These are phyloP conservation scores for Odontomyia ornata DNA, from an alignment of 2,888 invertebrate genomes.

Conservation along the genomic window DNA sequence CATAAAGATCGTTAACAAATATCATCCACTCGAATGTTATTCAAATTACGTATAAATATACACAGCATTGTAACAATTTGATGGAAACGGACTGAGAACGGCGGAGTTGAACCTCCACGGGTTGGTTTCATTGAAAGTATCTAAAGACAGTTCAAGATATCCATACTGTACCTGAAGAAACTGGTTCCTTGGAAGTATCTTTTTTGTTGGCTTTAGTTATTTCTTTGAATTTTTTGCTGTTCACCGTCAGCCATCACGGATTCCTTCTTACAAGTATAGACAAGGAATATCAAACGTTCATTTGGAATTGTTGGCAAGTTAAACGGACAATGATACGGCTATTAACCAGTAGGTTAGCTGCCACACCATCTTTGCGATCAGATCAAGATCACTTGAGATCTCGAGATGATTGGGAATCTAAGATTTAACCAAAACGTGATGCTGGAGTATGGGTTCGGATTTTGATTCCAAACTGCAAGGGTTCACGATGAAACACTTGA, in stretches of 20 bases:
- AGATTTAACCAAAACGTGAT: not conserved
- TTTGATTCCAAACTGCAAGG: not conserved
- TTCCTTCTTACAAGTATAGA: no score
- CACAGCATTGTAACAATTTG: conserved; percentile 7
- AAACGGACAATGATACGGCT: conserved; percentile 36
- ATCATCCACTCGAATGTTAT: conserved; percentile 22
- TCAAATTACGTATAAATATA: conserved; percentile 7
- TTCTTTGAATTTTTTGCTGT: no score
- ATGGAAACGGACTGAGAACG: not conserved
- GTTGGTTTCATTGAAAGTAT: not conserved
- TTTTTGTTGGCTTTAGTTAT: not conserved
- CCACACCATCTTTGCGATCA: conserved; percentile 13
- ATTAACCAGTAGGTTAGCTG: conserved; percentile 32
- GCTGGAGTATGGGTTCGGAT: not conserved
- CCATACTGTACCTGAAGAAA: not conserved
- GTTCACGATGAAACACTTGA: not conserved
- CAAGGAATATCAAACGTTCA: no score
- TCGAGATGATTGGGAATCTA: conserved; percentile 23
- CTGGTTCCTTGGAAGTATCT: not conserved
- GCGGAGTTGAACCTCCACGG: not conserved
- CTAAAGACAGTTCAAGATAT: not conserved
- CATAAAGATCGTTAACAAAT: conserved; percentile 14
- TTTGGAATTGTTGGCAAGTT: conserved; percentile 16
- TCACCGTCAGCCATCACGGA: not conserved
- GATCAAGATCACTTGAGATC: conserved; percentile 37